Base-by-base conservation (phyloP, 2,797 vertebrate species). In the Argya squamiceps region DNA sequence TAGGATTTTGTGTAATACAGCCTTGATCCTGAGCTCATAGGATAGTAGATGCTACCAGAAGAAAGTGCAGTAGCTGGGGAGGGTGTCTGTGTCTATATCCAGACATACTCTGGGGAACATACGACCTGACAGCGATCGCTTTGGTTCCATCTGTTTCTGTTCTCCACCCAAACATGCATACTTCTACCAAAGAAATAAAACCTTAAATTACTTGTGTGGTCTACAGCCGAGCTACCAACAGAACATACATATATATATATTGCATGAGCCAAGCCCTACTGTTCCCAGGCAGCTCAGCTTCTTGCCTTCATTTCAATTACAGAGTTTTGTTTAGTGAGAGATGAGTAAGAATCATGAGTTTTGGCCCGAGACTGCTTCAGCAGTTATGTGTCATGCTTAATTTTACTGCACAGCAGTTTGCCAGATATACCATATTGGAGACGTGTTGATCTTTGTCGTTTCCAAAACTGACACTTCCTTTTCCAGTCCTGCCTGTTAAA, bases 401-500 rank as follows among this genome's bases (percentile, higher is more conserved):
- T 88, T 93, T 92, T 79, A 83, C 83, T 95, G 69, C 63, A 63
- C 60, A 95, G 86, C 77, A 56, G 29, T 91, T 91, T 95, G 89
- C 86, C 95, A 94, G 83, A 77, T 94, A 84, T 3, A 83, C 78
- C 84, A 75, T 93, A 94, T 87, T 96, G 95, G 55, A 93, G 84
- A 65, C 34, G 1, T 23, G 6, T 77, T 94, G 92, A 89, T 96
- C 90, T 87, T 71, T 67, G 84, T 93, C 3, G 12, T 80, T 91
- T 93, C 83, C 88, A 95, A 94, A 94, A 92, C 88, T 89, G 95
- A 82, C 88, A 80, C 96, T 87, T 95, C 92, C 95, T 94, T 94
- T 97, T 93, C 74, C 94, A 95, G 92, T 88, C 71, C 62, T 75
- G 58, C 70, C 37, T 92, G 89, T 81, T 62, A 73, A 85, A 76